phyloP scores from a whole-genome alignment of 2,888 invertebrate species.

The Meliscaeva auricollis region DNA sequence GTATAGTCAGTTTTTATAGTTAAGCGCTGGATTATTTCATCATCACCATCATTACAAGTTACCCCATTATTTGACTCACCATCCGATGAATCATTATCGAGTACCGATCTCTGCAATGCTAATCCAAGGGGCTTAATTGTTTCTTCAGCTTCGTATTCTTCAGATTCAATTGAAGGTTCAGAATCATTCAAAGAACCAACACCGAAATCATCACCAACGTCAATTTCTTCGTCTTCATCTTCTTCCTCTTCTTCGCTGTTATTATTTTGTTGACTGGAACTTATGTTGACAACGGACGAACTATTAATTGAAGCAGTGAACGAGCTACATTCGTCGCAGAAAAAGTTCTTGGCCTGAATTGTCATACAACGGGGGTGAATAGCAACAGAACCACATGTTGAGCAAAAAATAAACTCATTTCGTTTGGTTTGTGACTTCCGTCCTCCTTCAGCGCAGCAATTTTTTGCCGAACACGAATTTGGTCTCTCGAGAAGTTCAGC shows the following conservation, averaged over 20 bases:
- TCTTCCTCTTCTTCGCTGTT: constrained; percentile 38
- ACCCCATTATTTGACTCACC: background rate
- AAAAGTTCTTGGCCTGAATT: background rate
- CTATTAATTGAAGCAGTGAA: constrained; percentile 12
- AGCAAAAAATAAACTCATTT: constrained; percentile 78
- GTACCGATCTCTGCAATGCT: background rate
- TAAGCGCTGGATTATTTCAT: background rate
- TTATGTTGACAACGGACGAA: constrained; percentile 41
- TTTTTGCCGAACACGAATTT: constrained; percentile 86
- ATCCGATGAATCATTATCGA: background rate
- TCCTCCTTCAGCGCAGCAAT: constrained; percentile 87
- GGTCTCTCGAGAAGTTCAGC: constrained; percentile 88
- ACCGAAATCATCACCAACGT: constrained; percentile 43
- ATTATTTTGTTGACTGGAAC: constrained; percentile 14
- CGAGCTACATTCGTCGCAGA: constrained; percentile 48
- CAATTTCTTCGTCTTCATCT: constrained; percentile 59
- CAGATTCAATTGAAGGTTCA: background rate
- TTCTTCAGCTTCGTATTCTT: background rate
- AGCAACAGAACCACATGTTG: constrained; percentile 79
- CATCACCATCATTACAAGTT: background rate
- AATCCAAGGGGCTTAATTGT: background rate
- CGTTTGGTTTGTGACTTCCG: constrained; percentile 79
- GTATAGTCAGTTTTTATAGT: constrained; percentile 13
- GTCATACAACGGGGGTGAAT: constrained; percentile 72
- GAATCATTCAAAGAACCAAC: background rate